Percentiles rank a stretch among this genome's conserved stretches.
Conservation (phyloP, 2,113 vertebrate genomes). For the Nansenia antarctica region DNA sequence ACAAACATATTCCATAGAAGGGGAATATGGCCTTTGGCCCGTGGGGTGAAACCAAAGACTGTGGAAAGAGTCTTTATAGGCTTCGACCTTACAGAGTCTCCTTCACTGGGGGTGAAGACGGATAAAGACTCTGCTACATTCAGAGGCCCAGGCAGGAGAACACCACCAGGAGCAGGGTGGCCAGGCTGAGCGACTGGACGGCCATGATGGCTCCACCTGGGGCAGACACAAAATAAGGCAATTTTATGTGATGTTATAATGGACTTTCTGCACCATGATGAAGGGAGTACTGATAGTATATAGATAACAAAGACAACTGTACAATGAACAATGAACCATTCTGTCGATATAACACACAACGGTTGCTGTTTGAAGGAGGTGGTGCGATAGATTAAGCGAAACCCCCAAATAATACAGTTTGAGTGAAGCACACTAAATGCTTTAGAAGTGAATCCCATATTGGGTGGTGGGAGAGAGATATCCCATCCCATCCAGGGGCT, state of each 20-base stretch:
- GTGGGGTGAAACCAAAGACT: conserved; percentile 78
- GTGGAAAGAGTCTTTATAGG: conserved; percentile 79
- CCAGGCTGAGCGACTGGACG: conserved; percentile 59
- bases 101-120: conserved; percentile 72
- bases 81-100: conserved; percentile 75
- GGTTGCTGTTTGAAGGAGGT: neutral
- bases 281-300: too few relatives aligned
- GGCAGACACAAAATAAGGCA: conserved; percentile 20
- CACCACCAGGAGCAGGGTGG: conserved; percentile 77
- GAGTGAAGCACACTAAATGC: conserved; percentile 5
- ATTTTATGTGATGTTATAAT: too few relatives aligned
- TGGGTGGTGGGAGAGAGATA: conserved; percentile 28
- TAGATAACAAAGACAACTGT: too few relatives aligned
- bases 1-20: conserved; percentile 66
- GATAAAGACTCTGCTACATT: conserved; percentile 83
- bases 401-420: neutral
- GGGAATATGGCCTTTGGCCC: conserved; percentile 80
- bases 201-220: conserved; percentile 64
- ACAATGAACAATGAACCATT: too few relatives aligned
- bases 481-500: conserved; percentile 31
- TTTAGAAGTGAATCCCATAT: conserved; percentile 28
- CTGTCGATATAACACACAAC: too few relatives aligned
- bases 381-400: neutral
- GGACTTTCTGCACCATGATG: too few relatives aligned
- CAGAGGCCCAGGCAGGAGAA: conserved; percentile 85